Base-by-base conservation (phyloP, 2,113 vertebrate genomes). In the Lathamus discolor region DNA sequence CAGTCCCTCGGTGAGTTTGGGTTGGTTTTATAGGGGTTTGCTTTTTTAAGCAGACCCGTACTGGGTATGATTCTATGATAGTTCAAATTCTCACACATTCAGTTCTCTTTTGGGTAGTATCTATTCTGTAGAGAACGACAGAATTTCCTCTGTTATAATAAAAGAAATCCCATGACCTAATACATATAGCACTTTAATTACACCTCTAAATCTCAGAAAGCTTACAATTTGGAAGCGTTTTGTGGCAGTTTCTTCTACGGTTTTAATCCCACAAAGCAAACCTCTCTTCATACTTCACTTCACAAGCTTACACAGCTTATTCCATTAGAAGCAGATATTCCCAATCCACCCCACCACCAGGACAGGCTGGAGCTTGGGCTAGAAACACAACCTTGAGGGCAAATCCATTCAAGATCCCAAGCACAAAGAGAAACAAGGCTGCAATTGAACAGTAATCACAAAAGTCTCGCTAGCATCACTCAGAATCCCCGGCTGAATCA, bases 181-280 rank as follows among this genome's bases (percentile, higher is more conserved):
- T 64, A 64, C 70, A 31, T 2, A 2, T 3, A 77, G 92, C 81
- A 81, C 51, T 95, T 95, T 64, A 91, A 55, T 78, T 75, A 86
- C 85, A 88, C 79, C 54, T 7, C 33, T 79, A 95, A 95, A 92
- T 77, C 77, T 64, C 15, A 17, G 24, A 48, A 95, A 62, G 75
- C 37, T 93, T 66, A 80, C 25, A 74, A 35, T 86, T 91, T 91
- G 89, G 88, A 96, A 97, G 61, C 6, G 4, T 77, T 91, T 2
- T 54, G 70, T 64, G 92, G 93, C 35, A 59, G 59, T 77, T 96
- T 93, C 92, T 93, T 72, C 84, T 74, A 74, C 3, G n/a, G 67
- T 74, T 95, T 97, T 93, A 96, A 96, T 80, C 81, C 81, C 18
- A 10, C 81, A 46, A 66, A 66, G 63, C 39, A 95, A 97, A 96